These are phyloP conservation scores for Chlamydotis undulata DNA, from an alignment of 2,113 vertebrate genomes.

Conservation along the genomic window DNA sequence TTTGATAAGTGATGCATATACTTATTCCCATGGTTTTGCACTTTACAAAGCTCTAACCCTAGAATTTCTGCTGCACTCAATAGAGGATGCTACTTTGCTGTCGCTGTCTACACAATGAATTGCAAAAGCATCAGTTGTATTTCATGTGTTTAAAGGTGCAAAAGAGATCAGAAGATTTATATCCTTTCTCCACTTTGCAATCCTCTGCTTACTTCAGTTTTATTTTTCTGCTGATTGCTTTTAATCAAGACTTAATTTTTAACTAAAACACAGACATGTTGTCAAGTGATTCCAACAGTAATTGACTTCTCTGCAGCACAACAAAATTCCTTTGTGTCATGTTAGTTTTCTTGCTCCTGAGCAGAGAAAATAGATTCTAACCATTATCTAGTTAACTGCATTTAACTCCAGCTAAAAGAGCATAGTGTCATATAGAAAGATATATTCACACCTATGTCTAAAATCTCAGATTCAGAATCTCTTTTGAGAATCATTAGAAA, in stretches of 20 bases:
- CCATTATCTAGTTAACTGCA: background rate
- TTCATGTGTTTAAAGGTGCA: background rate
- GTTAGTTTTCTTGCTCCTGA: background rate
- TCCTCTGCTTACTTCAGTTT: background rate
- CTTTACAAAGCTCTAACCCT: background rate
- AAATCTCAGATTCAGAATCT: background rate
- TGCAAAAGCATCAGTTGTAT: background rate
- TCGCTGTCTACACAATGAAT: background rate
- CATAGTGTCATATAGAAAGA: background rate
- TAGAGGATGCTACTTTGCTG: accelerated
- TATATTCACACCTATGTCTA: background rate
- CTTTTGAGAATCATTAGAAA: background rate
- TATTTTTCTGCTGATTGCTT: background rate
- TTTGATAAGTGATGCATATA: background rate
- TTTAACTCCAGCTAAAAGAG: background rate
- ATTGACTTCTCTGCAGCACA: background rate
- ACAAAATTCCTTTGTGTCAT: background rate
- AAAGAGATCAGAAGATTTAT: background rate
- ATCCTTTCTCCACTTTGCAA: background rate
- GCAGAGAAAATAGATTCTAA: background rate
- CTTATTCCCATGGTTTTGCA: background rate
- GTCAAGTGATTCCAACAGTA: background rate
- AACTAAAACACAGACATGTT: background rate
- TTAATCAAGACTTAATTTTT: background rate
- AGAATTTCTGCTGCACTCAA: background rate